Evolutionary conservation across 2,113 vertebrate species (phyloP), one percentile per base, ranked within the genome.

Genomic region (Struthio camelus): DNA sequence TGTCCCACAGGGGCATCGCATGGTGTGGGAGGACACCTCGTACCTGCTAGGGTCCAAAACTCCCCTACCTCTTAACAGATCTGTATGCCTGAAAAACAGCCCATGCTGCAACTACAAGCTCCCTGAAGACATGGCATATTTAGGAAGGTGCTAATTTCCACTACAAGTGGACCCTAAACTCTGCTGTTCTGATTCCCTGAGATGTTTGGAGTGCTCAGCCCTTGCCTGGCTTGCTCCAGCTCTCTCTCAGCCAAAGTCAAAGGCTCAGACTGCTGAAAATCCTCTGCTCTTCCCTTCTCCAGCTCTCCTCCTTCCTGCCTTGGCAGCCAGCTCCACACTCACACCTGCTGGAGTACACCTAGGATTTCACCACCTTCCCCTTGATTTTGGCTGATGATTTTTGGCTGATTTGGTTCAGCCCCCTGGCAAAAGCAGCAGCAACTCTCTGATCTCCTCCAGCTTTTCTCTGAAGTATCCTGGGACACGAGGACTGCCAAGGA

Each of bases 171-270:
- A n/a, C 16, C 42, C 20, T 14, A 77, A 87, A 54, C 46, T 66
- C n/a, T 85, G 30, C 48, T 36, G 22, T 7, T 18, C 9, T 0
- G 0, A 11, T 2, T 69, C 48, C 36, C 24, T 51, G 34, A 34
- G 48, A 50, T 11, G 27, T 19, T 72, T 51, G 48, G 48, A 72
- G n/a, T 34, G 18, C 50, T 51, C 23, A 7, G 11, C 17, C 34
- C 48, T n/a, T n/a, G 25, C 17, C 32, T 38, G 24, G 48, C 48
- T 51, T 7, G 7, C 32, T 14, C 9, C 3, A 36, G 69, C 19
- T 24, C n/a, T 51, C 50, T 19, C 25, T 24, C 32, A 27, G 46
- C 34, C n/a, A 48, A 51, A 48, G 46, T 48, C 36, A 16, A 51
- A 36, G 34, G 24, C 48, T 36, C 69, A 72, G 34, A 27, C 34